Base-by-base conservation (phyloP, 2,888 invertebrate species). In the Macrophya annulata region DNA sequence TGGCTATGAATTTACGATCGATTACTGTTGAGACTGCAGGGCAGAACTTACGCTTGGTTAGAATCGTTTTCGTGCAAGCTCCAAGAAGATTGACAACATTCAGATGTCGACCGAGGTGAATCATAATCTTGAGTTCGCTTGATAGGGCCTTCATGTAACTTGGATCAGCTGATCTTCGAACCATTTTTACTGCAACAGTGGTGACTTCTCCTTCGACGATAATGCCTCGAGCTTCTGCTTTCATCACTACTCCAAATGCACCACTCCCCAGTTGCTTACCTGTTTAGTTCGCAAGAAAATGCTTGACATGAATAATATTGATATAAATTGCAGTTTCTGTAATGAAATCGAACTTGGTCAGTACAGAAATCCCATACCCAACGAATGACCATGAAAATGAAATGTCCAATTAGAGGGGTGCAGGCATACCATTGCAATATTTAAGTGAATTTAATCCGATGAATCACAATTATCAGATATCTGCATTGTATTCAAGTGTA, bases 11-110 rank as follows among this genome's bases (percentile, higher is more conserved):
- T 31, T 72, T 65, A 6, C 51, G 4, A 31, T 40, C 6, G 15
- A 77, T 76, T 37, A 12, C 55, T 1, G 6, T 45, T 9, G 8
- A 37, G 15, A 25, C 45, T 37, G 0, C 15, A n/a, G 21, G 15
- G 10, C 25, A 17, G 17, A 40, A 86, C 89, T 89, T 88, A 94
- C 95, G 94, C 91, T 94, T 94, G 31, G 91, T 91, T 40, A 62
- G 55, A 43, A 95, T 93, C 89, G 94, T 93, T 89, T 93, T 94
- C 8, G 95, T 95, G 86, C 94, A 94, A 17, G 95, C 95, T 72
- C 95, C 96, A 40, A 95, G 92, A 25, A 95, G 91, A 88, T 95
- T 95, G 51, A 96, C 94, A 55, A 96, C 95, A 90, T 96, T 95
- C 48, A 95, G 91, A 90, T 96, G 95, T 85, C 94, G 94, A 0